Base-by-base conservation (phyloP, 2,113 vertebrate genomes). In the Gallinago paraguaiae region DNA sequence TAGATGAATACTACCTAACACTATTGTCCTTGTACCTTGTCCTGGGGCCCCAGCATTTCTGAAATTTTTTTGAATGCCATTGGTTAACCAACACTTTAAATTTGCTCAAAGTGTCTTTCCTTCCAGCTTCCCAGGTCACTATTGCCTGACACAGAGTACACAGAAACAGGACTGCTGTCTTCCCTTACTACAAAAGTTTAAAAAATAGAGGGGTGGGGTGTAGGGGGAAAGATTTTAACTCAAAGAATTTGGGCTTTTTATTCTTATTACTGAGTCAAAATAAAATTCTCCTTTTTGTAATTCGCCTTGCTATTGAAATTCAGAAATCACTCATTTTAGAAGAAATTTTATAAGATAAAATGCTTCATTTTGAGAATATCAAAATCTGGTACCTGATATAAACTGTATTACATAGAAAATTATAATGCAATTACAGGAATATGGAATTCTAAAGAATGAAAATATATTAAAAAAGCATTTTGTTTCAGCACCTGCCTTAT, bases 1-100 rank as follows among this genome's bases (percentile, higher is more conserved):
- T 2, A 65, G 11, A 33, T 46, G 84, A 91, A 57, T 37, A 3
- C 6, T 56, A 56, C 59, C 8, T 67, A n/a, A 13, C 3, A 28
- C 10, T 69, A 11, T 31, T 65, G 24, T 37, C 10, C 19, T 87
- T 64, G 11, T 64, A 10, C 19, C 10, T 64, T 8, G 2, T 1
- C 13, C 17, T 14, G 7, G 1, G 2, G 0, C 0, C 8, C 20
- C 8, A 56, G 1, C 48, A 53, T 64, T 82, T 68, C 33, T 2
- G 43, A 68, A 27, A 39, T 54, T 43, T 41, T 82, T 13, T 80
- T 37, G 25, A 83, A 63, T 74, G 8, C 1, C 4, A 17, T 7
- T 61, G 13, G 6, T 81, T 59, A 88, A n/a, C 0, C 6, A 75
- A 59, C 13, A 53, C 9, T 53, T 61, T 23, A 35, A 28, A 69